Conservation (phyloP, 2,888 invertebrate genomes). For the Tribolium freemani region DNA sequence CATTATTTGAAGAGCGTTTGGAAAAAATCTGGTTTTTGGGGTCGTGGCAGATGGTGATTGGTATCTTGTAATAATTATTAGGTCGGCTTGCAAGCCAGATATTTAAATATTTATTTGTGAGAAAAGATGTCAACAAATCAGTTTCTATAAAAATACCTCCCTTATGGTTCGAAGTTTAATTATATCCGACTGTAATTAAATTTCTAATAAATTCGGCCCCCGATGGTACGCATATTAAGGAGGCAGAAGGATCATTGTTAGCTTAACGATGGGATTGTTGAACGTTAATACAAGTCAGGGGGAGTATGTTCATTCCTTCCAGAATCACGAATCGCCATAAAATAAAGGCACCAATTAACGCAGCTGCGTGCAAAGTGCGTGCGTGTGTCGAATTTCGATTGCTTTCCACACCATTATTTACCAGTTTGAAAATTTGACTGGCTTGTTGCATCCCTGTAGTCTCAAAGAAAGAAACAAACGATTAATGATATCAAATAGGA, state of each 20-base stretch:
- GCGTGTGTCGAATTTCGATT: conserved; percentile 60
- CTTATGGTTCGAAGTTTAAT: conserved; percentile 51
- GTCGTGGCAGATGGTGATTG: not conserved
- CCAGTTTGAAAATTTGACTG: not conserved
- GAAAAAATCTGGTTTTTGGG: not conserved
- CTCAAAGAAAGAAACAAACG: not conserved
- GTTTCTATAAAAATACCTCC: not conserved
- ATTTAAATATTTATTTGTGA: too few relatives aligned
- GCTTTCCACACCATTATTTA: conserved; percentile 35
- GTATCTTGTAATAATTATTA: not conserved
- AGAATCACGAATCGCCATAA: conserved; percentile 60
- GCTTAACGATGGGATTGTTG: conserved; percentile 51
- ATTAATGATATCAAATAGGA: conserved; percentile 24
- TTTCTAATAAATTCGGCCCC: conserved; percentile 53
- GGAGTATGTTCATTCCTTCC: conserved; percentile 49
- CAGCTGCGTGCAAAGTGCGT: conserved; percentile 59
- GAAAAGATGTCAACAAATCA: not conserved
- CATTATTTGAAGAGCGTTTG: not conserved
- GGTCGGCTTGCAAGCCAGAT: too few relatives aligned
- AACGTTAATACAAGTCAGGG: conserved; percentile 45
- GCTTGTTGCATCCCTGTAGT: conserved; percentile 18
- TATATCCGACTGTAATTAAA: conserved; percentile 60
- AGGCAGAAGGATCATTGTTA: conserved; percentile 46
- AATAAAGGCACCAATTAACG: conserved; percentile 62
- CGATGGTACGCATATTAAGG: conserved; percentile 45